phyloP scores from a whole-genome alignment of 2,113 vertebrate species.

The Helogale parvula region DNA sequence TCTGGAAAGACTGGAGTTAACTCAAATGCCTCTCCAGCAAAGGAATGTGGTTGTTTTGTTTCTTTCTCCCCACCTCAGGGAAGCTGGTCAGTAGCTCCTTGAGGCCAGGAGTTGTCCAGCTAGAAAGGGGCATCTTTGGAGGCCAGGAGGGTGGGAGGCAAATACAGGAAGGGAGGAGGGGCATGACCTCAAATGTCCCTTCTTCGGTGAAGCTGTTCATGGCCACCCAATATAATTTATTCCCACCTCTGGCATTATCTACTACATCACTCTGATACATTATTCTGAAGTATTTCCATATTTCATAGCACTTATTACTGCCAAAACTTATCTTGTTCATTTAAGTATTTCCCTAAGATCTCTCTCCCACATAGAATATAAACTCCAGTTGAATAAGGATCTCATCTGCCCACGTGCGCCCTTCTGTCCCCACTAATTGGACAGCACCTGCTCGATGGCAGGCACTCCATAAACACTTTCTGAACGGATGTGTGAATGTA shows the following conservation, averaged over 20 bases:
- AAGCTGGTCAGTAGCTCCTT: background rate
- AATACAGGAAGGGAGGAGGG: background rate
- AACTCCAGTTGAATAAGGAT: background rate
- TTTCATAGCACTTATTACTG: too few relatives aligned
- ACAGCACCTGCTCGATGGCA: background rate
- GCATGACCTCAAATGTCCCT: background rate
- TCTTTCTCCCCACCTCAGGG: background rate
- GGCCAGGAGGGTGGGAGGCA: background rate
- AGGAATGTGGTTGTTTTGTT: background rate
- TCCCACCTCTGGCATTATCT: too few relatives aligned
- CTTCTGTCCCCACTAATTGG: background rate
- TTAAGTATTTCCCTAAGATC: background rate
- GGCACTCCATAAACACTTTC: background rate
- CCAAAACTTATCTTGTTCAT: background rate
- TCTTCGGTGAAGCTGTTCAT: background rate
- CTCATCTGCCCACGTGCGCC: background rate
- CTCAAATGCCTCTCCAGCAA: background rate
- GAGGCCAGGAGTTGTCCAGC: background rate
- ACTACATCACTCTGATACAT: background rate
- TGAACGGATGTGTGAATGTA: background rate
- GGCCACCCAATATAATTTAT: background rate
- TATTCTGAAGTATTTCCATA: background rate
- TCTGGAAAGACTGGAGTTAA: background rate
- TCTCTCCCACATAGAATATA: background rate
- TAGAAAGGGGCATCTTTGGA: background rate